These are phyloP conservation scores for Florisuga fusca DNA, from an alignment of 2,797 vertebrate genomes.

Conservation along the genomic window DNA sequence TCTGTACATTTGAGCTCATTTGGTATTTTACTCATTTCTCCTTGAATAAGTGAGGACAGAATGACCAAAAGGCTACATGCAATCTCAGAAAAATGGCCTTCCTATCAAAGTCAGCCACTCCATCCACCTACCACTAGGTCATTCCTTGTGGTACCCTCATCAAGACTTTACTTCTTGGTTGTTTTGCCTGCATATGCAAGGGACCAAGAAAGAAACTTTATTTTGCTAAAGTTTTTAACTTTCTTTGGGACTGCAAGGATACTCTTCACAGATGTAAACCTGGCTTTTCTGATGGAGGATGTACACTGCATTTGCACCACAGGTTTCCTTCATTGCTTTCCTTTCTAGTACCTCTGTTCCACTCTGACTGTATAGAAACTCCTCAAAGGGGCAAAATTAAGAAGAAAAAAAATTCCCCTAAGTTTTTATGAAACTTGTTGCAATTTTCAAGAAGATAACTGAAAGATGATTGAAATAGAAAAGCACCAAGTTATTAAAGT, in stretches of 20 bases:
- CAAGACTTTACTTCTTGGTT: not conserved
- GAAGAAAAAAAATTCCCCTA: not conserved
- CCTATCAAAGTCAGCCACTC: not conserved
- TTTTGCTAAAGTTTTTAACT: not conserved
- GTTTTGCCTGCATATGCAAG: not conserved
- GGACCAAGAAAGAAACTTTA: not conserved
- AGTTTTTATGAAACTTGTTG: not conserved
- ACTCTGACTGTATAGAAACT: not conserved
- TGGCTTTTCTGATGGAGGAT: not conserved
- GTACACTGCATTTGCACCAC: not conserved
- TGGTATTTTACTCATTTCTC: not conserved
- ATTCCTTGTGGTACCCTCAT: not conserved
- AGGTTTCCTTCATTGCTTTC: not conserved
- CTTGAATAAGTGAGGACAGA: not conserved
- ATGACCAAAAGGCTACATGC: not conserved
- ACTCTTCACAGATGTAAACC: not conserved
- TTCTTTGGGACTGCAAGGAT: not conserved
- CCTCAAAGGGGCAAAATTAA: not conserved
- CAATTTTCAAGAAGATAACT: not conserved
- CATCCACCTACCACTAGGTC: not conserved
- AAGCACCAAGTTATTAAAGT: not conserved
- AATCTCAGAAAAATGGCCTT: not conserved
- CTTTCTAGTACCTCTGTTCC: not conserved
- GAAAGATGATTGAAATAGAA: not conserved
- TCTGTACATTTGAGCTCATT: not conserved